Evolutionary conservation across 2,888 invertebrate species (phyloP), one percentile per base, ranked within the genome.

Genomic region (Rhagonycha lutea): DNA sequence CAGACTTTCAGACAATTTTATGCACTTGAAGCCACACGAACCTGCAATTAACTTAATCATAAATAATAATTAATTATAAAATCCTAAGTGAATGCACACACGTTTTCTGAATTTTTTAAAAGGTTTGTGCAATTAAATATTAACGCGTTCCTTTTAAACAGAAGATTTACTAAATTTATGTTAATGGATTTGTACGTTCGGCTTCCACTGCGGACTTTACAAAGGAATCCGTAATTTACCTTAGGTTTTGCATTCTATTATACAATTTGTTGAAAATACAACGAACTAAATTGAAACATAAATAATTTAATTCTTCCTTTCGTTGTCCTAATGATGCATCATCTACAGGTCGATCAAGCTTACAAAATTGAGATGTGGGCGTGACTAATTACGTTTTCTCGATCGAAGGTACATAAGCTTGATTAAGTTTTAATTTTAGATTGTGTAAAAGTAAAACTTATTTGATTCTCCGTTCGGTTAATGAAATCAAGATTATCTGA

Each of bases 401-500:
- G 10, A 11, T 29, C 10, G 2, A 11, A 11, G 10, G 3, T 11
- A 4, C 11, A 5, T 4, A 32, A 32, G 32, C 32, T 5, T 5
- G 32, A 12, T 12, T 32, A 32, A 32, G 18, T 18, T 18, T 18
- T 18, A 18, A 18, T 18, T 18, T 18, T 18, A 1, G 18, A 18
- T 18, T 28, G 12, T 18, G 18, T 8, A 23, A 23, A 23, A 24
- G 14, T 11, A 8, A 68, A 68, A 28, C 28, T 28, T 26, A 68
- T 68, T 68, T 68, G 26, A 28, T 11, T 67, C 63, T 70, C 69
- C 63, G 69, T 60, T 65, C 18, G 68, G 26, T 65, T 65, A 74
- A 74, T 74, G 60, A 70, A 70, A 63, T 62, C n/a, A 60, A 73
- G 69, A 69, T 73, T 73, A 69, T 69, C 73, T 69, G 47, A 70